These are phyloP conservation scores for Tenthredo livida DNA, from an alignment of 2,888 invertebrate species.

Conservation along the genomic window DNA sequence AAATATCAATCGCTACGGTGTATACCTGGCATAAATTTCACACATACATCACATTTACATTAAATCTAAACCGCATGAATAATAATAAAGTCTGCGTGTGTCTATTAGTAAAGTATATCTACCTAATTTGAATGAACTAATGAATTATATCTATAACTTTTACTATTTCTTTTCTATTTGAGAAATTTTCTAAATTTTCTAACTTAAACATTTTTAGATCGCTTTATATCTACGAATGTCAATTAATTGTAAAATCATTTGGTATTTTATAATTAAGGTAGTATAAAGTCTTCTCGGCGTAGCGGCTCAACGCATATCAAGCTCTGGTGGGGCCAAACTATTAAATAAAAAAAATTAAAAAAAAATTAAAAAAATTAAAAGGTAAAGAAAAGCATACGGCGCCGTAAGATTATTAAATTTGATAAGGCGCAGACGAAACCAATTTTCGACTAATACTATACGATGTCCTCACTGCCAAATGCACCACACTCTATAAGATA, in stretches of 20 bases:
- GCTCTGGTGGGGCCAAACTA: slow-evolving; percentile 74
- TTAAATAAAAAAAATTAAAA: slow-evolving; percentile 60
- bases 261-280: neutral
- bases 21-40: neutral
- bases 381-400: slow-evolving; percentile 53
- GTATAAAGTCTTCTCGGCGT: neutral
- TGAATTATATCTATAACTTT: neutral
- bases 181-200: neutral
- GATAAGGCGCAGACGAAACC: slow-evolving; percentile 58
- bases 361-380: slow-evolving; percentile 51
- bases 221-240: neutral
- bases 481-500: slow-evolving; percentile 66
- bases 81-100: neutral
- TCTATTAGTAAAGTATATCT: neutral
- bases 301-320: slow-evolving; percentile 65
- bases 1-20: neutral
- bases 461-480: slow-evolving; percentile 76
- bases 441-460: slow-evolving; percentile 68
- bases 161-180: neutral
- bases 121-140: neutral
- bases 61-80: neutral
- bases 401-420: slow-evolving; percentile 53
- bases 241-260: slow-evolving; percentile 13
- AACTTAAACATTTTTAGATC: neutral
- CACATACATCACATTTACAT: neutral